These are phyloP conservation scores for Lethenteron reissneri DNA, from an alignment of 2,113 vertebrate genomes.

Conservation along the genomic window DNA sequence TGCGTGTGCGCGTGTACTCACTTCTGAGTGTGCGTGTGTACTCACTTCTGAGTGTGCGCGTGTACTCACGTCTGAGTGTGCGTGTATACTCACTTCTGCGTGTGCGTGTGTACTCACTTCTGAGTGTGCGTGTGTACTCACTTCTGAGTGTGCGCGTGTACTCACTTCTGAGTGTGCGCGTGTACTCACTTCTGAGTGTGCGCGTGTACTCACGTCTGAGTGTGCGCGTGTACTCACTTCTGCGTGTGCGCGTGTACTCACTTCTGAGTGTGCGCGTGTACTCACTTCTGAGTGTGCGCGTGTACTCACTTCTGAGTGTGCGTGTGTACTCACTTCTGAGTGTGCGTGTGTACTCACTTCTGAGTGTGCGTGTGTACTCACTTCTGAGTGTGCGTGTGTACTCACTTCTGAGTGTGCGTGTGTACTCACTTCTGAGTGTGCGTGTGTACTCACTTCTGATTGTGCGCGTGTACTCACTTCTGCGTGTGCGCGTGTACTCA, in stretches of 20 bases:
- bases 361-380: no score
- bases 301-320: neutral
- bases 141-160: neutral
- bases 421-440: neutral
- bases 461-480: no score
- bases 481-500: no score
- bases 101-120: neutral
- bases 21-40: constrained; percentile 27
- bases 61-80: no score
- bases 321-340: constrained; percentile 39
- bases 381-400: no score
- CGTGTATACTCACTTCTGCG: no score
- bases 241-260: constrained; percentile 18
- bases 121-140: neutral
- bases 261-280: constrained; percentile 32
- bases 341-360: no score
- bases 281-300: neutral
- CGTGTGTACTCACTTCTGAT: neutral
- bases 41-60: no score
- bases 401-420: neutral
- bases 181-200: constrained; percentile 22
- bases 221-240: neutral
- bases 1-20: constrained; percentile 19
- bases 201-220: constrained; percentile 15
- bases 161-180: neutral